phyloP scores from a whole-genome alignment of 2,797 vertebrate species.

The Melanogrammus aeglefinus region DNA sequence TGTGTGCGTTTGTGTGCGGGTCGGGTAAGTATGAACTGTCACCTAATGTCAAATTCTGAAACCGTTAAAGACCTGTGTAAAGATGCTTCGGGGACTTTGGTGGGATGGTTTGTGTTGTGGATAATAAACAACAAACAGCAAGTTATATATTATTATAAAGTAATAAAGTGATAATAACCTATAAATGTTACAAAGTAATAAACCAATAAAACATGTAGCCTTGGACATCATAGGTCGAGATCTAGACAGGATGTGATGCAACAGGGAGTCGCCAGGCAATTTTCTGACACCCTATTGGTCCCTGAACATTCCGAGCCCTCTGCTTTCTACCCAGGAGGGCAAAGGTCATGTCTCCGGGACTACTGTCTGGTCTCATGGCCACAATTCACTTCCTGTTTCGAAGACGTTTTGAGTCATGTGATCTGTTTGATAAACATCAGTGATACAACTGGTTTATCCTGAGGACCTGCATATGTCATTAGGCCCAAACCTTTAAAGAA shows the following conservation, averaged over 20 bases:
- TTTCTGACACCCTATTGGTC: conserved; percentile 1
- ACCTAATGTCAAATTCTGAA: not conserved
- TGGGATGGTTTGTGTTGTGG: not conserved
- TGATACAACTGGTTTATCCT: no score
- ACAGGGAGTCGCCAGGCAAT: not conserved
- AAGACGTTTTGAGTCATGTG: not conserved
- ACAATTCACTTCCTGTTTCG: not conserved
- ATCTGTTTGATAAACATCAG: not conserved
- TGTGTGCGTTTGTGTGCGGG: not conserved
- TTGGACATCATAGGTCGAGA: not conserved
- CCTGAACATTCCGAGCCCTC: not conserved
- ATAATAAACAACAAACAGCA: not conserved
- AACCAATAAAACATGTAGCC: not conserved
- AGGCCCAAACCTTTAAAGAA: no score
- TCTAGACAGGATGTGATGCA: not conserved
- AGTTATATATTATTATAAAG: not conserved
- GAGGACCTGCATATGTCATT: no score
- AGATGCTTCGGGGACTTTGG: not conserved
- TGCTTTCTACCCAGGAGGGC: not conserved
- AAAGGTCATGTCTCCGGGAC: not conserved
- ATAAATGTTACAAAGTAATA: not conserved
- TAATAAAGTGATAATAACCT: not conserved
- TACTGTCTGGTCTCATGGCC: not conserved
- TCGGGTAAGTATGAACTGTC: not conserved
- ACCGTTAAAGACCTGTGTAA: not conserved